Base-by-base conservation (phyloP, 2,113 vertebrate species). In the Triplophysa tibetana region DNA sequence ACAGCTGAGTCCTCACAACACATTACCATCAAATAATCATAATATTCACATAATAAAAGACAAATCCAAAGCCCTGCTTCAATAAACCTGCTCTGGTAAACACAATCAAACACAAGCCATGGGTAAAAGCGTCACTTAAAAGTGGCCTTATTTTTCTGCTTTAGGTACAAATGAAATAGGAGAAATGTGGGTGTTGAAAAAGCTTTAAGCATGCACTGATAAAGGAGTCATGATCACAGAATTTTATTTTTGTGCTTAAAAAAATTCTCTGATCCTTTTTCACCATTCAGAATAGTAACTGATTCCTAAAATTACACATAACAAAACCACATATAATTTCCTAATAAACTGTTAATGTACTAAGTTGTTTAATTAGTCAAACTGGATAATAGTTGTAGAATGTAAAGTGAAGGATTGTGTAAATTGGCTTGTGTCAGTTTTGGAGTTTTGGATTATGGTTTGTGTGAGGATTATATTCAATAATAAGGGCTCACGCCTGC, bases 1-100 rank as follows among this genome's bases (percentile, higher is more conserved):
- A 52, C 83, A 79, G 79, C 83, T 81, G 83, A 58, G 70, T 75
- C 75, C 50, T 66, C 45, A n/a, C 33, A 69, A 78, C 60, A 78
- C 48, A 78, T 33, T 69, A 52, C 69, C 50, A 69, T 64, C 33
- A 70, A 63, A 84, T 24, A 24, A 24, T 24, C 24, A 24, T 24
- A 24, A 24, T 74, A 64, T 29, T 54, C 19, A 26, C 14, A 70
- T 33, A 26, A 80, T 70, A 83, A 84, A 72, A 67, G 14, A 79
- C 63, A 77, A 52, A 70, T 66, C 38, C 52, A 14, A 19, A 21
- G 75, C 19, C 26, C 17, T 45, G 54, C 69, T 81, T 78, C 5
- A 60, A 60, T 63, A 78, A 79, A 81, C 60, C 70, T 65, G 70
- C 64, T 58, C 9, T 8, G 50, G 45, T 75, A 63, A 74, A 69